Conservation (phyloP, 92 coral and sea anemone genomes). For the Chrysogorgia sp. region DNA sequence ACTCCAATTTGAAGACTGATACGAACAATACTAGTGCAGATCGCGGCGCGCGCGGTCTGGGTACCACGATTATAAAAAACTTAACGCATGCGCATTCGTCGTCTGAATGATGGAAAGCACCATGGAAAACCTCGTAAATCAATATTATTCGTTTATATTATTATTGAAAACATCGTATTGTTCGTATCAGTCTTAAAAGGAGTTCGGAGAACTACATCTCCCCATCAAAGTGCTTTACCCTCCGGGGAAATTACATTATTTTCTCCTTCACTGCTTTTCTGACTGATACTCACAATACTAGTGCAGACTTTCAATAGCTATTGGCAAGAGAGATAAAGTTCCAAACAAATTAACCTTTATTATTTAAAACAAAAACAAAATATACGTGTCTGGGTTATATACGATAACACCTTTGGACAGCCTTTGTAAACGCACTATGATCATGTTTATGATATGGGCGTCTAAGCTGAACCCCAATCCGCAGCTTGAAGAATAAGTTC, state of each 20-base stretch:
- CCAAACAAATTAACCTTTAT: neutral
- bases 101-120: too few species aligned
- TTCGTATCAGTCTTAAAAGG: slow-evolving; percentile 57
- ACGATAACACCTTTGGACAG: slow-evolving; percentile 23
- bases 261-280: slow-evolving; percentile 48
- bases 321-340: neutral
- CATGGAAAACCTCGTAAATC: too few species aligned
- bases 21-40: slow-evolving; percentile 58
- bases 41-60: slow-evolving; percentile 36
- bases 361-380: neutral
- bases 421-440: slow-evolving; percentile 17
- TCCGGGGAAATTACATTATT: slow-evolving; percentile 59
- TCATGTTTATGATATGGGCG: slow-evolving; percentile 14
- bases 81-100: slow-evolving; percentile 21
- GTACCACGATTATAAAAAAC: slow-evolving; percentile 29
- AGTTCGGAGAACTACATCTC: slow-evolving; percentile 56
- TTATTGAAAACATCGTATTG: too few species aligned
- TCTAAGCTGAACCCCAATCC: slow-evolving; percentile 57
- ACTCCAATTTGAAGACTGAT: slow-evolving; percentile 64
- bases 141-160: too few species aligned
- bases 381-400: neutral
- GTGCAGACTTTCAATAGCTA: slow-evolving; percentile 29
- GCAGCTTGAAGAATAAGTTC: slow-evolving; percentile 48
- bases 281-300: slow-evolving; percentile 44
- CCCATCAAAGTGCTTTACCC: slow-evolving; percentile 61